Conservation (phyloP, 2,797 vertebrate species). For the Myotis planiceps region DNA sequence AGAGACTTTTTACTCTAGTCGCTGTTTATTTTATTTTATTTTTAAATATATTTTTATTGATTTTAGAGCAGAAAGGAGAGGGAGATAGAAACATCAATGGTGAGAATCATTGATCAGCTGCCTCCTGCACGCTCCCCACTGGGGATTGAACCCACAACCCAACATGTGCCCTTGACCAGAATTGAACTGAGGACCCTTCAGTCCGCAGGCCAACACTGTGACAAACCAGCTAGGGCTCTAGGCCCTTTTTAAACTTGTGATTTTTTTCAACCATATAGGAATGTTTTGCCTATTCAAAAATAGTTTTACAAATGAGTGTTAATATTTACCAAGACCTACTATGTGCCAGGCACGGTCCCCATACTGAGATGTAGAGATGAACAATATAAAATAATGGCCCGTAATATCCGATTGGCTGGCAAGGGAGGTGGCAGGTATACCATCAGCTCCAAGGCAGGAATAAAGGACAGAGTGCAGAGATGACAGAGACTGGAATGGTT, state of each 20-base stretch:
- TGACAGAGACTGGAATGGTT: fast-evolving
- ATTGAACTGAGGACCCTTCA: too few relatives aligned
- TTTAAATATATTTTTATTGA: too few relatives aligned
- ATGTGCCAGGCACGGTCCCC: background rate
- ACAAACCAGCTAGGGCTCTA: background rate
- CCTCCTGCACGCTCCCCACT: too few relatives aligned
- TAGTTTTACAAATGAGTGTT: background rate
- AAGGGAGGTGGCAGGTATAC: background rate
- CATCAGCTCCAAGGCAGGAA: background rate
- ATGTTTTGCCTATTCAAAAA: background rate
- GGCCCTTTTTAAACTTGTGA: background rate
- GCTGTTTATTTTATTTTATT: background rate
- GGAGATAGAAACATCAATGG: too few relatives aligned
- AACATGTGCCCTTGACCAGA: too few relatives aligned
- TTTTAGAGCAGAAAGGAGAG: too few relatives aligned
- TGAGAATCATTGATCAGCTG: too few relatives aligned
- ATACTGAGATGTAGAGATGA: background rate
- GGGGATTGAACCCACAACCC: too few relatives aligned
- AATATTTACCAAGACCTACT: background rate
- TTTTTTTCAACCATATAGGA: background rate
- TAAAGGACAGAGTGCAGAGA: background rate
- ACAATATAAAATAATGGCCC: background rate
- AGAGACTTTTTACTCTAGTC: background rate
- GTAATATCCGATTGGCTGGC: too few relatives aligned
- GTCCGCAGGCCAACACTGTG: too few relatives aligned